Evolutionary conservation across 2,113 vertebrate species (phyloP).

Genomic region (Amphilophus citrinellus): DNA sequence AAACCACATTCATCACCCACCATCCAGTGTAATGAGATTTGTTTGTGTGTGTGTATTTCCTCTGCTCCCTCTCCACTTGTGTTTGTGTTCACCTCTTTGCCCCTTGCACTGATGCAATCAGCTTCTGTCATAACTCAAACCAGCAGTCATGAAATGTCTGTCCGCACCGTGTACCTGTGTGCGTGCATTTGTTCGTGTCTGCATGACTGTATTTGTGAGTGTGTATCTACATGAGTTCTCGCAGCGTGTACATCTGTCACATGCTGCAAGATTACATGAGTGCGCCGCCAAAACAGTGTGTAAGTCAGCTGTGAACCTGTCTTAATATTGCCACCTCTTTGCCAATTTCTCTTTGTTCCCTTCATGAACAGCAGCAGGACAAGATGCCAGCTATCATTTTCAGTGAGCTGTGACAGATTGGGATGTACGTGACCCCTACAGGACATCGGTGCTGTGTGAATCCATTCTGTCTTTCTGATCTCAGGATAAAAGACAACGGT

Average conservation of each 20-base stretch:
- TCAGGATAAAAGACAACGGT: slow-evolving; percentile 40
- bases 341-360: neutral
- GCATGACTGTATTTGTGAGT: neutral
- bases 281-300: slow-evolving; percentile 8
- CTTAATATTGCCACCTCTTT: neutral
- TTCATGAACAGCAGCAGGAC: neutral
- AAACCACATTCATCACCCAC: slow-evolving; percentile 63
- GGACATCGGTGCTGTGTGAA: neutral
- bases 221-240: neutral
- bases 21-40: slow-evolving; percentile 35
- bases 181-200: slow-evolving; percentile 15
- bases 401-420: slow-evolving; percentile 22
- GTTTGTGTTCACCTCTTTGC: slow-evolving; percentile 27
- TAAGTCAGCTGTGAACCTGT: slow-evolving; percentile 36
- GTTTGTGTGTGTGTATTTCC: slow-evolving; percentile 9
- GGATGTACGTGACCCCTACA: slow-evolving; percentile 2
- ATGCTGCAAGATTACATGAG: neutral
- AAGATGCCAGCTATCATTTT: neutral
- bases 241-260: neutral
- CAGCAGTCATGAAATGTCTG: slow-evolving; percentile 64
- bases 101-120: slow-evolving; percentile 59
- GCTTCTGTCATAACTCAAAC: slow-evolving; percentile 66
- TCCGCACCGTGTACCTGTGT: slow-evolving; percentile 18
- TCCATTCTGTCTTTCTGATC: slow-evolving; percentile 34
- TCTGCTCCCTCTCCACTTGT: neutral